Evolutionary conservation across 2,888 invertebrate genomes (phyloP).

Genomic region (Ophraella communa): DNA sequence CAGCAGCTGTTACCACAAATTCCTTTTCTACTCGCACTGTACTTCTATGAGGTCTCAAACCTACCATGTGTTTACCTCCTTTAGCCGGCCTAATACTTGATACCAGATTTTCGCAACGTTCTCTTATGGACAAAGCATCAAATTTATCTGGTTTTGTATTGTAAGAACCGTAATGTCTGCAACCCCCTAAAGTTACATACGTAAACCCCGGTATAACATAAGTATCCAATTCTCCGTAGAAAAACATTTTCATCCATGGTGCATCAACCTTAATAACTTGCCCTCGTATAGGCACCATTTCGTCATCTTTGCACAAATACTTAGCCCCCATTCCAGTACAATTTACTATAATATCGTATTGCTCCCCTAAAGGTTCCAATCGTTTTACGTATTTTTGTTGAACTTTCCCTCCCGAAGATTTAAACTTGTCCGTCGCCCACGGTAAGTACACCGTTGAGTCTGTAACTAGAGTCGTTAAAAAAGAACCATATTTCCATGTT

Average conservation of each 20-base stretch:
- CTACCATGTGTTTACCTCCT: conserved; percentile 72
- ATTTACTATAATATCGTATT: conserved; percentile 79
- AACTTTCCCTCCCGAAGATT: conserved; percentile 69
- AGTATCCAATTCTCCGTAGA: conserved; percentile 84
- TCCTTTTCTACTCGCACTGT: conserved; percentile 77
- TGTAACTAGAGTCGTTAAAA: conserved; percentile 78
- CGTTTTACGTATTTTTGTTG: conserved; percentile 64
- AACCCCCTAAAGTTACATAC: conserved; percentile 83
- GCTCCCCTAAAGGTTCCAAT: conserved; percentile 65
- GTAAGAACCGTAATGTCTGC: conserved; percentile 82
- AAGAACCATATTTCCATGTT: conserved; percentile 84
- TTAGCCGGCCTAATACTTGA: conserved; percentile 73
- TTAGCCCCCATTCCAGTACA: conserved; percentile 87
- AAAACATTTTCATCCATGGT: conserved; percentile 89
- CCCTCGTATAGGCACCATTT: conserved; percentile 81
- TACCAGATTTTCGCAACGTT: conserved; percentile 76
- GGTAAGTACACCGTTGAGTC: conserved; percentile 78
- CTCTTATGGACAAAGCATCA: conserved; percentile 78
- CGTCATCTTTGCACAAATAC: conserved; percentile 75
- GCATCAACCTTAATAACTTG: conserved; percentile 83
- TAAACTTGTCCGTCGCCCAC: conserved; percentile 74
- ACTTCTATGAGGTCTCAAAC: conserved; percentile 82
- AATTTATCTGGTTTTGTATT: conserved; percentile 70
- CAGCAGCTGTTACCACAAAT: conserved; percentile 47
- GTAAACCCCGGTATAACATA: conserved; percentile 84